phyloP scores from a whole-genome alignment of 2,888 invertebrate species.

The Dascillus cervinus region DNA sequence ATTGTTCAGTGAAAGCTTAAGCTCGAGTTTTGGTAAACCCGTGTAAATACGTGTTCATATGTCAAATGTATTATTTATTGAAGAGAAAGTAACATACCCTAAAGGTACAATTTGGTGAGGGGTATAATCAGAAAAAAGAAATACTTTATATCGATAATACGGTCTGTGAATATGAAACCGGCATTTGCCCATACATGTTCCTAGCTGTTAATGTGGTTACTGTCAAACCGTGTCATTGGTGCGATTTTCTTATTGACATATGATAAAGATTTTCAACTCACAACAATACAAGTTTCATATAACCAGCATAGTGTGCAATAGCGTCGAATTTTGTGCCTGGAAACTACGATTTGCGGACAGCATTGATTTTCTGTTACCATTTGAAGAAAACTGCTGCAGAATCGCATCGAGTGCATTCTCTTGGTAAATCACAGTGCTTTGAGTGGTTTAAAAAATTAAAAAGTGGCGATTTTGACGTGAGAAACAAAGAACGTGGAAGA shows the following conservation, averaged over 20 bases:
- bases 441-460: slow-evolving; percentile 18
- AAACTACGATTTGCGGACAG: slow-evolving; percentile 3
- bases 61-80: too few relatives aligned
- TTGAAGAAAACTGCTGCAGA: slow-evolving; percentile 1
- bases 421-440: slow-evolving; percentile 11
- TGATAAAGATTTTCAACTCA: slow-evolving; percentile 2
- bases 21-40: too few relatives aligned
- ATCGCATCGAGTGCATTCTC: too few relatives aligned
- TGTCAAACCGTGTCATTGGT: too few relatives aligned
- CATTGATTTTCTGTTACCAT: slow-evolving; percentile 1
- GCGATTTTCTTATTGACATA: slow-evolving; percentile 2
- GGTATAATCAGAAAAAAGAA: too few relatives aligned
- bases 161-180: slow-evolving; percentile 2
- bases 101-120: too few relatives aligned
- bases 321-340: neutral
- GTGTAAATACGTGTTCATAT: too few relatives aligned
- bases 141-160: too few relatives aligned
- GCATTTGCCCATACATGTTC: slow-evolving; percentile 2
- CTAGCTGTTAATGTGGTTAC: too few relatives aligned
- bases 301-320: too few relatives aligned
- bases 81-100: too few relatives aligned
- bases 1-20: too few relatives aligned
- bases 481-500: slow-evolving; percentile 18
- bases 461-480: slow-evolving; percentile 17
- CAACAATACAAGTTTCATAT: slow-evolving; percentile 3